Evolutionary conservation across 2,797 vertebrate species (phyloP).

Genomic region (Typhlichthys eigenmanni): DNA sequence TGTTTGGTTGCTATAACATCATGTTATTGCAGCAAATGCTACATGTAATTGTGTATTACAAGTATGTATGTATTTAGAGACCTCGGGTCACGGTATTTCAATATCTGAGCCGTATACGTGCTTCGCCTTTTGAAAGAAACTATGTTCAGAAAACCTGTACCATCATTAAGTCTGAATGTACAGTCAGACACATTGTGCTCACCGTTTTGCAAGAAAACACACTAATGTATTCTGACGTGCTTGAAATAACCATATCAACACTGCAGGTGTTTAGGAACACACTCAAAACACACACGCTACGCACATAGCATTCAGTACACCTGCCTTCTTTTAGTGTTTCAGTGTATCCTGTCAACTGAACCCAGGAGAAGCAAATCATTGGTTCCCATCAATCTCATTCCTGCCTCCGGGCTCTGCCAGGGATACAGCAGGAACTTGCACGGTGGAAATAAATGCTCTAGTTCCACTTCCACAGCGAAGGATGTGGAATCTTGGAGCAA

Average conservation of each 20-base stretch:
- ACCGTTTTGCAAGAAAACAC: no score
- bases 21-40: background rate
- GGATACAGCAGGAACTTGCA: slow-evolving; percentile 55
- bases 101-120: no score
- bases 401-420: slow-evolving; percentile 33
- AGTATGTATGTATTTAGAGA: no score
- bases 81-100: no score
- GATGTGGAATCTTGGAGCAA: slow-evolving; percentile 67
- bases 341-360: slow-evolving; percentile 26
- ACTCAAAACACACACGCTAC: no score
- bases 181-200: no score
- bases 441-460: slow-evolving; percentile 68
- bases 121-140: no score
- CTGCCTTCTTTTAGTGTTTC: slow-evolving; percentile 34
- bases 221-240: background rate
- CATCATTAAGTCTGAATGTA: no score
- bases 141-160: no score
- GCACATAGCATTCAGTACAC: slow-evolving; percentile 21
- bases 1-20: slow-evolving; percentile 9
- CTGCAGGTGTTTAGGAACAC: background rate
- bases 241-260: background rate
- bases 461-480: slow-evolving; percentile 55
- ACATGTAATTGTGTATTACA: background rate
- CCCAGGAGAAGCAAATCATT: slow-evolving; percentile 28
- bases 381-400: slow-evolving; percentile 53